phyloP scores from a whole-genome alignment of 1,140 invertebrate genomes.

The Habropoda laboriosa region DNA sequence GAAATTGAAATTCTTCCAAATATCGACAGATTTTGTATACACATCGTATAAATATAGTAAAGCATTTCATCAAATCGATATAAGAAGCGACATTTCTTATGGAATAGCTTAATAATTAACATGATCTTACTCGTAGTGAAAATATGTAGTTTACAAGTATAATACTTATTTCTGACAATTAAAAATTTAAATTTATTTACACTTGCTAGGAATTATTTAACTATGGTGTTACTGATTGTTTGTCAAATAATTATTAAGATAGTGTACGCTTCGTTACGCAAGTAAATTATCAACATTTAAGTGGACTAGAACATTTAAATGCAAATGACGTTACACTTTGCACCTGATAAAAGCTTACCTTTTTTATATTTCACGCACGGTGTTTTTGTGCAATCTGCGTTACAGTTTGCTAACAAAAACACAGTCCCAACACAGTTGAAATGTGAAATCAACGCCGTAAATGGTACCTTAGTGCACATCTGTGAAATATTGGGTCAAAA shows the following conservation, averaged over 20 bases:
- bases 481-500: background rate
- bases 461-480: background rate
- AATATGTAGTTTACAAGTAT: too few relatives aligned
- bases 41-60: too few relatives aligned
- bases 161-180: too few relatives aligned
- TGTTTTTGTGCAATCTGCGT: background rate
- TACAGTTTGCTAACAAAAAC: background rate
- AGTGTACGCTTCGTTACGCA: background rate
- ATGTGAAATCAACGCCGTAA: too few relatives aligned
- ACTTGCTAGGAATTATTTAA: background rate
- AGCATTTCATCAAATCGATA: too few relatives aligned
- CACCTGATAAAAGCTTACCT: background rate
- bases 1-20: too few relatives aligned
- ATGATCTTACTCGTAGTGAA: too few relatives aligned
- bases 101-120: too few relatives aligned
- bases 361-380: background rate
- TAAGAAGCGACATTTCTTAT: too few relatives aligned
- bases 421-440: too few relatives aligned
- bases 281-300: conserved; percentile 24
- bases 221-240: background rate
- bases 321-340: background rate
- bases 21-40: too few relatives aligned
- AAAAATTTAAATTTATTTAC: background rate
- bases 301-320: conserved; percentile 6
- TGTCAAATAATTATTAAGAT: conserved; percentile 10